phyloP scores from a whole-genome alignment of 2,113 vertebrate genomes.

The Pholis gunnellus region DNA sequence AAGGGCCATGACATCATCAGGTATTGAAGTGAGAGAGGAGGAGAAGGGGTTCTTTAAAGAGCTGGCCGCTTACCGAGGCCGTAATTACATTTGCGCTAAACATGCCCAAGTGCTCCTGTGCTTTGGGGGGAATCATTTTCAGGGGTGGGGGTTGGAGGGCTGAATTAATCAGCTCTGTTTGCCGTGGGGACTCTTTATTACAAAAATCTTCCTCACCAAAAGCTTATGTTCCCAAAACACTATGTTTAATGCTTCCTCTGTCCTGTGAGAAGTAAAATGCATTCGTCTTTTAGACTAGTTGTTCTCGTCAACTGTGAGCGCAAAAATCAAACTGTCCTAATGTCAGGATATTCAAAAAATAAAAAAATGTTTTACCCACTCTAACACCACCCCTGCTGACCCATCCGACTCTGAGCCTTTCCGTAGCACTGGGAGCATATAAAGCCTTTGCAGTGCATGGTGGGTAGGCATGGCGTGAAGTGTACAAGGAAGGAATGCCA shows the following conservation, averaged over 20 bases:
- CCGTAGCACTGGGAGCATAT: constrained; percentile 67
- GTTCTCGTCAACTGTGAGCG: constrained; percentile 37
- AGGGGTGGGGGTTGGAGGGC: constrained; percentile 73
- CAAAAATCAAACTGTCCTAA: constrained; percentile 53
- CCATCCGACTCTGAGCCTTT: constrained; percentile 56
- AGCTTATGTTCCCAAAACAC: constrained; percentile 68
- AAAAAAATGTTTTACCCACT: constrained; percentile 52
- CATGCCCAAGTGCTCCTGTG: constrained; percentile 91
- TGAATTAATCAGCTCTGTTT: constrained; percentile 92
- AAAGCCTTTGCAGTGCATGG: constrained; percentile 77
- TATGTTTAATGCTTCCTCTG: constrained; percentile 32
- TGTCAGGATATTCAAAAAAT: constrained; percentile 42
- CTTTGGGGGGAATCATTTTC: constrained; percentile 88
- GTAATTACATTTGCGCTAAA: constrained; percentile 97
- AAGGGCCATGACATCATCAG: constrained; percentile 91
- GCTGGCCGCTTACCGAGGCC: constrained; percentile 90
- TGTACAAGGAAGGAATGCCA: constrained; percentile 80
- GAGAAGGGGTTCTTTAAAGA: constrained; percentile 90
- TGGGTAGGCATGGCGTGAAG: constrained; percentile 77
- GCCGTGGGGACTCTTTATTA: constrained; percentile 86
- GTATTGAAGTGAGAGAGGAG: constrained; percentile 88
- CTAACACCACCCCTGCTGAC: constrained; percentile 42
- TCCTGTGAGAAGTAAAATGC: constrained; percentile 26
- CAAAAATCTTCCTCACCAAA: constrained; percentile 73
- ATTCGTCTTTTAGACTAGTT: constrained; percentile 38